Evolutionary conservation across 2,113 vertebrate species (phyloP).

Genomic region (Cyphotilapia sp.): DNA sequence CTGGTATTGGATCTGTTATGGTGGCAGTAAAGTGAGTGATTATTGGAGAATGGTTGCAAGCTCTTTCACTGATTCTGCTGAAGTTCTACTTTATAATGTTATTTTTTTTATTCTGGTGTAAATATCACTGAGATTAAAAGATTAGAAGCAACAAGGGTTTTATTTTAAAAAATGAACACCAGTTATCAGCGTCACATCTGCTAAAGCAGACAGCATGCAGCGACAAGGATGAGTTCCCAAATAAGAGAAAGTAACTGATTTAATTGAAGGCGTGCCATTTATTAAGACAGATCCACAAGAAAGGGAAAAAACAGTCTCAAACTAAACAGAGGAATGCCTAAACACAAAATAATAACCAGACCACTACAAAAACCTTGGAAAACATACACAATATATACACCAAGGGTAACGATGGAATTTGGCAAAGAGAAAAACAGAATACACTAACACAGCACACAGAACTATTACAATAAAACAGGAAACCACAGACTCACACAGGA

Average conservation of each 20-base stretch:
- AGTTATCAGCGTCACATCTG: not conserved
- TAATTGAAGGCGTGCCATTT: not conserved
- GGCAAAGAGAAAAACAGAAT: not conserved
- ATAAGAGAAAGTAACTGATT: not conserved
- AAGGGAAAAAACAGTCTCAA: not conserved
- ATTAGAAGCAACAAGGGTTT: not conserved
- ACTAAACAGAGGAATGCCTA: not conserved
- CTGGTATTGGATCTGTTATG: not conserved
- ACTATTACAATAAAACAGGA: not conserved
- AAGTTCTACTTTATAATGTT: not conserved
- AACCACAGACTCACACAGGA: not conserved
- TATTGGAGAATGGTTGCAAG: not conserved
- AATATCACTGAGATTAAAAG: not conserved
- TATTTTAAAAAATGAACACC: not conserved
- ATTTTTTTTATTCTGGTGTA: not conserved
- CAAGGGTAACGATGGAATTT: not conserved
- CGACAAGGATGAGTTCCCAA: not conserved
- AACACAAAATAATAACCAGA: not conserved
- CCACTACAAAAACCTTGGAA: fast-evolving
- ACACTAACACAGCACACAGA: not conserved
- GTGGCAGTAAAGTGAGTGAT: not conserved
- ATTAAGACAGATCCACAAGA: not conserved
- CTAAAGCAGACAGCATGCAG: not conserved
- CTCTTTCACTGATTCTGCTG: not conserved
- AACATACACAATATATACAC: not conserved